phyloP scores from a whole-genome alignment of 2,797 vertebrate genomes.

The Xiphorhynchus erythropygius region DNA sequence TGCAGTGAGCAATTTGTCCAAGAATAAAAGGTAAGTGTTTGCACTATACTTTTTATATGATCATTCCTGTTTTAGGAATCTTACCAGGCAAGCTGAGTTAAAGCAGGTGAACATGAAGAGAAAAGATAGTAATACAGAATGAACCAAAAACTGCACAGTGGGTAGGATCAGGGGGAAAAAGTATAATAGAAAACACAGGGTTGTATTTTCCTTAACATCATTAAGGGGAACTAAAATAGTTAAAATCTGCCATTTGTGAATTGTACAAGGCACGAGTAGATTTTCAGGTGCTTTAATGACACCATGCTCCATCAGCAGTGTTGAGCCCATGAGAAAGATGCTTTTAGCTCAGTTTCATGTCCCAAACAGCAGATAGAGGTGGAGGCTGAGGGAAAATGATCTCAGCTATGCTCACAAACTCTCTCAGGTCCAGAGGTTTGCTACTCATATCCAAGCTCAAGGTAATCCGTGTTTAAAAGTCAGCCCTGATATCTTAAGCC shows the following conservation, averaged over 20 bases:
- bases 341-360: neutral
- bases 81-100: neutral
- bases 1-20: conserved; percentile 17
- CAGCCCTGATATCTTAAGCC: neutral
- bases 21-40: conserved; percentile 40
- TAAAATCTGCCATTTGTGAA: neutral
- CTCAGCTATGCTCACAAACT: neutral
- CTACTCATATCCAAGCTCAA: neutral
- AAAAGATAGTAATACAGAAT: neutral
- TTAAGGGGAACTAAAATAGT: neutral
- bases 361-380: neutral
- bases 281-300: neutral
- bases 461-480: neutral
- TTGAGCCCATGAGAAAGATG: neutral
- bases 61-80: neutral
- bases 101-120: neutral
- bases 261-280: neutral
- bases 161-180: accelerated
- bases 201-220: neutral
- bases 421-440: neutral
- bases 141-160: neutral
- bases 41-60: conserved; percentile 13
- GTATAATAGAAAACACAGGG: neutral
- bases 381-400: neutral
- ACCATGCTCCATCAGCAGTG: neutral